These are phyloP conservation scores for Myopa testacea DNA, from an alignment of 2,888 invertebrate species.

Conservation along the genomic window DNA sequence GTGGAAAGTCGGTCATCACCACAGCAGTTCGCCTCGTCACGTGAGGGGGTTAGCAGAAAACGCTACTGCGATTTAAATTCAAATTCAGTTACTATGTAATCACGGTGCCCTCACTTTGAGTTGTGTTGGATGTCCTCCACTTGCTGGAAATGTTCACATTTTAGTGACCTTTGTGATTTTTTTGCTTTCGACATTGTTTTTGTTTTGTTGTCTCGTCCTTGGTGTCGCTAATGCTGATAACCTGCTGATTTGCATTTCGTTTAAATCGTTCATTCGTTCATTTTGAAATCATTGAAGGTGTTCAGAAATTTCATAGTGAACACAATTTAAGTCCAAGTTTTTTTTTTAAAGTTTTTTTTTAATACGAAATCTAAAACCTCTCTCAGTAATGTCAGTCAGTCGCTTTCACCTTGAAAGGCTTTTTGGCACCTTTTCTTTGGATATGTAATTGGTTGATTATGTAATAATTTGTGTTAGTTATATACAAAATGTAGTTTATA, in stretches of 20 bases:
- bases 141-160: background rate
- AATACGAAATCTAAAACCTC: no score
- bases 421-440: no score
- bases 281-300: no score
- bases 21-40: background rate
- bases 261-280: no score
- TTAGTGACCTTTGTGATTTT: background rate
- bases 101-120: background rate
- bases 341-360: no score
- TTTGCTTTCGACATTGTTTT: background rate
- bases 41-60: conserved; percentile 14
- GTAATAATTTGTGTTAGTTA: no score
- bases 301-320: no score
- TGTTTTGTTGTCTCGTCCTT: background rate
- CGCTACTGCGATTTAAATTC: background rate
- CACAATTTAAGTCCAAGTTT: no score
- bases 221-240: background rate
- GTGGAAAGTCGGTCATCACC: conserved; percentile 41
- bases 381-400: no score
- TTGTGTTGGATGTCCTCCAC: background rate
- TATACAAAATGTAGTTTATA: no score
- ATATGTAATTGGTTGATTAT: no score
- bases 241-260: background rate
- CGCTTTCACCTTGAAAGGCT: no score
- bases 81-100: background rate